Evolutionary conservation across 2,113 vertebrate species (phyloP).

Genomic region (human): GRCh38 chr5:136871501-136872000

Average conservation of each 20-base stretch:
- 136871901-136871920: conserved; percentile 71
- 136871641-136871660: background rate
- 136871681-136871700: background rate
- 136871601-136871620: background rate
- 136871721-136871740: background rate
- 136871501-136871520: background rate
- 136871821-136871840: conserved; percentile 45
- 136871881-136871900: conserved; percentile 57
- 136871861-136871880: conserved; percentile 50
- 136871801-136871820: conserved; percentile 19
- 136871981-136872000: conserved; percentile 56
- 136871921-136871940: conserved; percentile 69
- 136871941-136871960: conserved; percentile 69
- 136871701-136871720: background rate
- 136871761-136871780: conserved; percentile 34
- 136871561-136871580: background rate
- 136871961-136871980: conserved; percentile 67
- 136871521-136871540: background rate
- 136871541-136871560: background rate
- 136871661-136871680: background rate
- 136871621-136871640: background rate
- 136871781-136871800: conserved; percentile 43
- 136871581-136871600: background rate
- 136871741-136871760: conserved; percentile 22
- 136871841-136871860: conserved; percentile 49